These are phyloP conservation scores for Agapornis roseicollis DNA, from an alignment of 2,113 vertebrate genomes.

Conservation along the genomic window DNA sequence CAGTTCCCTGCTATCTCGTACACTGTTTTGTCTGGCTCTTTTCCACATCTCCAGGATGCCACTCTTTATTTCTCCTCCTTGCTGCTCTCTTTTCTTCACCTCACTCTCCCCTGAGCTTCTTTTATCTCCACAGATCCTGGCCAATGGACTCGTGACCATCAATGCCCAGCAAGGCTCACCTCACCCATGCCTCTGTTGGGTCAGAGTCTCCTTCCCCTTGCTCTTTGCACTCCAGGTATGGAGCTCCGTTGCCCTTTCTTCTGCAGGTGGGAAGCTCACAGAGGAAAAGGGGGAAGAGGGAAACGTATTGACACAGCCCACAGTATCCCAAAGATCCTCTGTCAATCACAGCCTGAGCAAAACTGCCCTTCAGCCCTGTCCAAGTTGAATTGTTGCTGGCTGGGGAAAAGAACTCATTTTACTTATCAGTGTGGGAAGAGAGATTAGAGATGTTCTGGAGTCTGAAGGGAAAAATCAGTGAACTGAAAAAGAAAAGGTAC, in stretches of 20 bases:
- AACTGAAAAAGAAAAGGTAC: not conserved
- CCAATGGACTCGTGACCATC: not conserved
- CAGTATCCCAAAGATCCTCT: not conserved
- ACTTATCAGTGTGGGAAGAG: not conserved
- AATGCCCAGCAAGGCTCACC: not conserved
- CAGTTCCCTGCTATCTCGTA: not conserved
- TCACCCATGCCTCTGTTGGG: not conserved
- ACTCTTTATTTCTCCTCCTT: not conserved
- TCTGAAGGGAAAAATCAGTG: not conserved
- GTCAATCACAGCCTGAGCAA: not conserved
- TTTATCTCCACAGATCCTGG: not conserved
- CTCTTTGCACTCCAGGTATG: not conserved
- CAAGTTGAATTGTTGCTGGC: not conserved
- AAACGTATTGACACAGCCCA: not conserved
- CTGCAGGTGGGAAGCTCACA: not conserved
- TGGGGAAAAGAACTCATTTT: conserved; percentile 12
- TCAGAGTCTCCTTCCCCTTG: not conserved
- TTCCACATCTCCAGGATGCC: conserved; percentile 26
- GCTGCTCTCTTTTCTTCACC: not conserved
- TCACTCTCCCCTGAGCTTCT: not conserved
- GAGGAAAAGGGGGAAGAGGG: not conserved
- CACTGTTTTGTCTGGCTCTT: conserved; percentile 12
- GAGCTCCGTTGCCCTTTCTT: not conserved
- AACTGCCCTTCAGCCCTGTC: not conserved
- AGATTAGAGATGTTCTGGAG: conserved; percentile 28